Conservation (phyloP, 92 coral and sea anemone species). For the Porites divaricata region DNA sequence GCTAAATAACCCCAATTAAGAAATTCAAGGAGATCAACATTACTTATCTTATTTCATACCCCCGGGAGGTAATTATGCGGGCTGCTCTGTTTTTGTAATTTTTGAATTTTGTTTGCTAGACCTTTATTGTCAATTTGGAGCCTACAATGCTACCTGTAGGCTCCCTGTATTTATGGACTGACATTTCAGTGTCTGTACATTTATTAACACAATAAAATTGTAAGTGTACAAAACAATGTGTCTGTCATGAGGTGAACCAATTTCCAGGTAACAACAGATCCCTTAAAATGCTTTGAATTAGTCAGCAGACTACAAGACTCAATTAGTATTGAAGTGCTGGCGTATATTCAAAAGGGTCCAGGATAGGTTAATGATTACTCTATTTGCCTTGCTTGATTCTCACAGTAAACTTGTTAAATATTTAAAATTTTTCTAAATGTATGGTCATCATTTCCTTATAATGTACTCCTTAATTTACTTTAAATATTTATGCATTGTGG, state of each 20-base stretch:
- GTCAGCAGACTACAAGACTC: slow-evolving; percentile 10
- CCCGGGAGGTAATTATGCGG: slow-evolving; percentile 30
- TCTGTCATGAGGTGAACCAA: slow-evolving; percentile 13
- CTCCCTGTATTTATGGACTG: slow-evolving; percentile 4
- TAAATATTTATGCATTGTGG: too few relatives aligned
- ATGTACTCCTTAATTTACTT: too few relatives aligned
- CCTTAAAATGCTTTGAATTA: slow-evolving; percentile 1
- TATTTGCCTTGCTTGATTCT: not conserved
- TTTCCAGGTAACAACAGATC: slow-evolving; percentile 9
- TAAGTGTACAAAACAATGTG: slow-evolving; percentile 7
- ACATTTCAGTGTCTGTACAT: slow-evolving; percentile 20
- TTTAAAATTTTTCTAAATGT: not conserved
- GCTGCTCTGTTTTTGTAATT: slow-evolving; percentile 62
- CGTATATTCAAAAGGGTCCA: slow-evolving; percentile 13
- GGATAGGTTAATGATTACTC: slow-evolving; percentile 3
- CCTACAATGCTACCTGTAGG: not conserved
- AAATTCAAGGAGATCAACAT: too few relatives aligned
- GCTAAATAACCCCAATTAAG: too few relatives aligned
- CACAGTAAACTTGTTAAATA: not conserved
- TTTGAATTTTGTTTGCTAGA: slow-evolving; percentile 39
- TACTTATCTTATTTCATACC: not conserved
- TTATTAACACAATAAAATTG: slow-evolving; percentile 9
- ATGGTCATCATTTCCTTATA: too few relatives aligned
- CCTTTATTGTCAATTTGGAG: slow-evolving; percentile 1
- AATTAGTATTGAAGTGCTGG: slow-evolving; percentile 8